Percentiles rank a stretch among this genome's conserved stretches.
Evolutionary conservation across 2,113 vertebrate species (phyloP).

Genomic region (Brachypodius melanocephalos): DNA sequence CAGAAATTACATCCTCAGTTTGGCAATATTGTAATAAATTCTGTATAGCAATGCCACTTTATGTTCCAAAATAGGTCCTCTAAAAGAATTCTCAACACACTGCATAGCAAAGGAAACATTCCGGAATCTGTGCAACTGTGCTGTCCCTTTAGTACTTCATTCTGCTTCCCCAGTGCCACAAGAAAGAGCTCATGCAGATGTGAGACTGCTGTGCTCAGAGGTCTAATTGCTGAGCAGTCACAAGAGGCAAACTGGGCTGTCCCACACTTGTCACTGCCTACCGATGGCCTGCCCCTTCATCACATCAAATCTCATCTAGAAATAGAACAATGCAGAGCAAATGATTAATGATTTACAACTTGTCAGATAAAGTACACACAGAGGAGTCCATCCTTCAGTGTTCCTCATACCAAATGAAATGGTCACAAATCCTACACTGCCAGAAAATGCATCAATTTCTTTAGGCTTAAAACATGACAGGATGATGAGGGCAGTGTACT

Average conservation of each 20-base stretch:
- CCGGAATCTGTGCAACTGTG: neutral
- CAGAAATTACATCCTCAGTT: neutral
- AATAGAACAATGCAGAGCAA: neutral
- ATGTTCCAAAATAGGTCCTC: neutral
- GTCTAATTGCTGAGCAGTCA: neutral
- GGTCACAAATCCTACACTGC: neutral
- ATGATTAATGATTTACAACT: neutral
- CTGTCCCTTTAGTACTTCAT: neutral
- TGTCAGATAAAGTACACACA: neutral
- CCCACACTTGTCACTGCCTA: neutral
- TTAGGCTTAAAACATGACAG: neutral
- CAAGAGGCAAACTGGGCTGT: neutral
- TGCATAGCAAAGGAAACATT: neutral
- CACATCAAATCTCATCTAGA: neutral
- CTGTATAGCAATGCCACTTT: neutral
- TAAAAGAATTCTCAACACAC: neutral
- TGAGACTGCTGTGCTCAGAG: accelerated
- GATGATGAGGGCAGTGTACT: neutral
- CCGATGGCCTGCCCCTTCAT: neutral
- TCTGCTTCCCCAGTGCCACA: neutral
- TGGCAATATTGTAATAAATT: neutral
- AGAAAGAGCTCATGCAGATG: neutral
- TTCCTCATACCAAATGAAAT: neutral
- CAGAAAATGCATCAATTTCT: neutral
- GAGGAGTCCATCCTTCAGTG: neutral